These are phyloP conservation scores for Actenoides hombroni DNA, from an alignment of 2,113 vertebrate species.

Conservation along the genomic window DNA sequence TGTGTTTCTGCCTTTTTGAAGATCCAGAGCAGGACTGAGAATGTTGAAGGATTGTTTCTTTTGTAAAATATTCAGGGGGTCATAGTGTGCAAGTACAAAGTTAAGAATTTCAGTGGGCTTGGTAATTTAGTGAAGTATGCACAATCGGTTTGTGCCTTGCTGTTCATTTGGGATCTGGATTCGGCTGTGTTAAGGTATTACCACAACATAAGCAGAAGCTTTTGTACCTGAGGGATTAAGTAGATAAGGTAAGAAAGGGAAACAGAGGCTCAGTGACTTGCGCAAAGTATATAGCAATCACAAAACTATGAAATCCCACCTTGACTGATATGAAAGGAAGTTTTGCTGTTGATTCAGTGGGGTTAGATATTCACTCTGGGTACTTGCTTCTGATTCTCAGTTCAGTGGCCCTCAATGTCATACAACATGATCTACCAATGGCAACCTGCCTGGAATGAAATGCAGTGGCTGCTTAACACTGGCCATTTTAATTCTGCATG, in stretches of 20 bases:
- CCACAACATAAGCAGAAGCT: not conserved
- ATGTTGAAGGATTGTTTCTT: not conserved
- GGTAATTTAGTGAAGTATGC: not conserved
- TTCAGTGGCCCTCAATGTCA: not conserved
- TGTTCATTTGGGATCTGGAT: not conserved
- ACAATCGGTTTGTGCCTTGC: not conserved
- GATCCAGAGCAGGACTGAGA: not conserved
- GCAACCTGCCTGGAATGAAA: not conserved
- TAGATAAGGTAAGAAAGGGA: not conserved
- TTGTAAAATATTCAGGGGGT: not conserved
- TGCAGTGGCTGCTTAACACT: not conserved
- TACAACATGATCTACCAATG: not conserved
- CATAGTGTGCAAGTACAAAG: not conserved
- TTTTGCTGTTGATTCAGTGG: not conserved
- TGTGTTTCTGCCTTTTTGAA: not conserved
- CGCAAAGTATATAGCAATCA: not conserved
- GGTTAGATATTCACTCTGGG: not conserved
- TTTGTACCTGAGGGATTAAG: not conserved
- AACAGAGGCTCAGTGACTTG: not conserved
- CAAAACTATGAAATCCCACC: not conserved
- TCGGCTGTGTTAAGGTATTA: not conserved
- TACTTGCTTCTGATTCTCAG: not conserved
- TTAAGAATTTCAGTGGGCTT: not conserved
- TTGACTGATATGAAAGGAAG: not conserved
- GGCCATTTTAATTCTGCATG: not conserved